Base-by-base conservation (phyloP, 2,113 vertebrate genomes). In the Pseudorhombus dupliciocellatus region DNA sequence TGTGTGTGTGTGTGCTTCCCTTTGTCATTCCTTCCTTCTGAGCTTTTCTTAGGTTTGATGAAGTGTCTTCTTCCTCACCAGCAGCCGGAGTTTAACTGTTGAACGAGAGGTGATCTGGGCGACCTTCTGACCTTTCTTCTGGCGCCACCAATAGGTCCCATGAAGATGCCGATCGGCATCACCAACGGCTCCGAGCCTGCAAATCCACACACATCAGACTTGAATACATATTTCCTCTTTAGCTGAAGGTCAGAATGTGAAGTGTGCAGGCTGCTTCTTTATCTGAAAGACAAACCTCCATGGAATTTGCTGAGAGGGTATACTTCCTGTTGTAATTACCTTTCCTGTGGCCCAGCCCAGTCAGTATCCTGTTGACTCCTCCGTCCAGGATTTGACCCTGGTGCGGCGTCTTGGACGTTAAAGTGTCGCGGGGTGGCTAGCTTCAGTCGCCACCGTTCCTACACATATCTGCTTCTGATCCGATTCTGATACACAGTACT, bases 1-100 rank as follows among this genome's bases (percentile, higher is more conserved):
- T 83, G 56, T 40, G 50, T 65, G 18, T 58, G 22, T 80, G 62
- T 83, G 21, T 84, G 65, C 25, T 70, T 44, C 26, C 53, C 7
- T 16, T 50, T 69, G 14, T 77, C 54, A 40, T 67, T 70, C 42
- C 52, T 83, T 76, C 73, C 30, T 77, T 73, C 58, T 15, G 10
- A 73, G 12, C 20, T 55, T 52, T 21, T 44, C 46, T 52, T 48
- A 64, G 40, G 71, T 64, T 53, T 60, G 48, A 67, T 22, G 30
- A 57, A 66, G 48, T 25, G 22, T 7, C 48, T 53, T 31, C 12
- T 42, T 0, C 40, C 2, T 16, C 21, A 15, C 51, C 53, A 15
- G 18, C 58, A 65, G 68, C 50, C 18, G 48, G 7, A 5, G n/a
- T 15, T 42, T 4, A 50, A 26, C 18, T 44, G 18, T 28, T 3